Base-by-base conservation (phyloP, 2,797 vertebrate species). In the Sarcophilus harrisii region DNA sequence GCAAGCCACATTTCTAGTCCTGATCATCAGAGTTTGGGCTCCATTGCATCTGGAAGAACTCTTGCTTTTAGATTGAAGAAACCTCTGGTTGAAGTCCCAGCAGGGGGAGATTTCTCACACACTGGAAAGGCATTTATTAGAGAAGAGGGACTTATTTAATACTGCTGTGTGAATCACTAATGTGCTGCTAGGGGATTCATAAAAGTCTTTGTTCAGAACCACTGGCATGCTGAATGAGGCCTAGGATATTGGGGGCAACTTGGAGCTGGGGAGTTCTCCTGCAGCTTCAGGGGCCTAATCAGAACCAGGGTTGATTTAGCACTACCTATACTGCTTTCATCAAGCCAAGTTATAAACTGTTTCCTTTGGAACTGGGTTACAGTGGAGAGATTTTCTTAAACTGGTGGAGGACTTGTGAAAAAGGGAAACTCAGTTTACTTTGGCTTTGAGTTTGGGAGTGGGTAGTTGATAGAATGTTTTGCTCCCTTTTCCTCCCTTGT, bases 121-220 rank as follows among this genome's bases (percentile, higher is more conserved):
- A 95, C 60, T 97, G 62, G 57, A 90, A 92, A 95, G 32, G 28
- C 52, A 45, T 97, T 97, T 96, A 95, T 87, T 92, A 93, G 58
- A 28, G 90, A 90, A 90, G 49, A 45, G 90, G 52, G 90, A 90
- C 90, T 30, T n/a, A 30, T 60, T 93, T 94, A 94, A 58, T 58
- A 55, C 45, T 2, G 0, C 1, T 0, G 14, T 91, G 96, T 95
- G 93, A 94, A 49, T 96, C 58, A 1, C 73, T 24, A 5, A 73
- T 57, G 52, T 58, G 90, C n/a, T 90, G 30, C 1, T 1, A 58
- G 21, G 91, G 49, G 58, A 57, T 87, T 91, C 57, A 24, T 93
- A 95, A 97, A 90, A 90, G 13, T 8, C 0, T 9, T 45, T 49
- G 21, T 27, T 93, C 93, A 95, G 94, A 89, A 27, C 30, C 57